A percentile compares a stretch with the other conserved stretches of the same genome.
Conservation (phyloP, 2,113 vertebrate genomes). For the Dasyornis broadbenti region DNA sequence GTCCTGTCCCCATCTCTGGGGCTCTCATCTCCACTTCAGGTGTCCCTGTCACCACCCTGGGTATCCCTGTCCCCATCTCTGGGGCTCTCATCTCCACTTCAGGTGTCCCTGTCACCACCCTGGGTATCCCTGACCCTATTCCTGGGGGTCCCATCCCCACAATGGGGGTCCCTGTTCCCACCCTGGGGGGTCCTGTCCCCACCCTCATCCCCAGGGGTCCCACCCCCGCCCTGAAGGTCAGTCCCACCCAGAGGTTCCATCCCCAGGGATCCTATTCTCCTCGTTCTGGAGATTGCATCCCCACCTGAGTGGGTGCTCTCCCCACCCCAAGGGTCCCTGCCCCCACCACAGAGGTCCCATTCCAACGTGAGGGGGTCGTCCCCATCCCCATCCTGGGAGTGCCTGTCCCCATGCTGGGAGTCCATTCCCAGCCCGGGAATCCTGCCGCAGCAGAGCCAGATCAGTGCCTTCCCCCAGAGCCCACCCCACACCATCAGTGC, state of each 20-base stretch:
- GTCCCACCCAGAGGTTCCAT: background rate
- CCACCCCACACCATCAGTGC: background rate
- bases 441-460: background rate
- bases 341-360: background rate
- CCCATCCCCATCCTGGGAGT: background rate
- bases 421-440: background rate
- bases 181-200: too few relatives aligned
- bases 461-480: background rate
- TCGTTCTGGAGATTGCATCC: background rate
- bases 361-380: accelerated
- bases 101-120: too few relatives aligned
- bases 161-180: background rate
- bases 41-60: too few relatives aligned
- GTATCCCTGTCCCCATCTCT: background rate
- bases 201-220: background rate
- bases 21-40: too few relatives aligned
- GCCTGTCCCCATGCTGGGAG: background rate
- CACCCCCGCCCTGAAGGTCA: background rate
- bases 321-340: accelerated
- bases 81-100: too few relatives aligned
- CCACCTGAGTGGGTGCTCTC: background rate
- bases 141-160: background rate
- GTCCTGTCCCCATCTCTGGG: background rate
- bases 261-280: background rate
- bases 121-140: background rate